These are phyloP conservation scores for Chlorospingus flavigularis DNA, from an alignment of 2,797 vertebrate genomes.

Conservation along the genomic window DNA sequence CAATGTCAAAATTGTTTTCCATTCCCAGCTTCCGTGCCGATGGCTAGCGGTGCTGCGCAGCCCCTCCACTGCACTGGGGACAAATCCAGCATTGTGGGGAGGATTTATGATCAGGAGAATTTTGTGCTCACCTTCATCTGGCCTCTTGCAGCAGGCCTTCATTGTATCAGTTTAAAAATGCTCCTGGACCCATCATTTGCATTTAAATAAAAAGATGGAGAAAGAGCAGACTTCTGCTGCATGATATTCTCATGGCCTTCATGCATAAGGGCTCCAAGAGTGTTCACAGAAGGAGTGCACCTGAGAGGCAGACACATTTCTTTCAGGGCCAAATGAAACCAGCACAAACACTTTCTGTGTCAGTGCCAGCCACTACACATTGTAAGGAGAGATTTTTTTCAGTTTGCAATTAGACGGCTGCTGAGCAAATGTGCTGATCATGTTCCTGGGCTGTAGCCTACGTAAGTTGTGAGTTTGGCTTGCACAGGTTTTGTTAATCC, in stretches of 20 bases:
- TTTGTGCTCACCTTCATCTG: neutral
- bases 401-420: neutral
- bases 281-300: neutral
- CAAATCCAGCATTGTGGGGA: neutral
- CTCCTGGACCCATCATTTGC: neutral
- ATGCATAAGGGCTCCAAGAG: neutral
- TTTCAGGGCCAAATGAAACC: neutral
- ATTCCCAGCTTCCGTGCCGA: slow-evolving; percentile 55
- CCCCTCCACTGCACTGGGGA: neutral
- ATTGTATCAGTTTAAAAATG: neutral
- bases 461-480: neutral
- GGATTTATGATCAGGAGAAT: neutral
- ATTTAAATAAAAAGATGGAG: neutral
- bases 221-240: neutral
- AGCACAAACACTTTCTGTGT: neutral
- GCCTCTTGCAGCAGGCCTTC: neutral
- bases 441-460: neutral
- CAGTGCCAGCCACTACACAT: neutral
- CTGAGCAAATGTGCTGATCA: neutral
- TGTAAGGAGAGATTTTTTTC: neutral
- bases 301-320: neutral
- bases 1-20: slow-evolving; percentile 76
- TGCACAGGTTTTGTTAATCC: neutral
- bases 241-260: neutral
- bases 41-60: slow-evolving; percentile 13